Percentiles rank a stretch among this genome's conserved stretches.
phyloP scores from a whole-genome alignment of 2,797 vertebrate genomes.

The Myoxocephalus aenaeus region DNA sequence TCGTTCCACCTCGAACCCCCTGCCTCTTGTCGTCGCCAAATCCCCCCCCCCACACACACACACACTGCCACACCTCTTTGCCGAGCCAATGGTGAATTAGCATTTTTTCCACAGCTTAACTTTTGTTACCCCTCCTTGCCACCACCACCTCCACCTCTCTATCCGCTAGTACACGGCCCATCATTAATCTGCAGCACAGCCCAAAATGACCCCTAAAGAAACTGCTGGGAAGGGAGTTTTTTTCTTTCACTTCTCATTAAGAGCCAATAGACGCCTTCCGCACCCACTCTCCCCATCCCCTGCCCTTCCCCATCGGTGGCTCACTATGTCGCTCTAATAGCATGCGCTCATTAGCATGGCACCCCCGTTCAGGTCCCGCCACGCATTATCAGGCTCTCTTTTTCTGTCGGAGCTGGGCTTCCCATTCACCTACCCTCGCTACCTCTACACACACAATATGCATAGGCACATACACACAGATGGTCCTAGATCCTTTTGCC shows the following conservation, averaged over 20 bases:
- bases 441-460: constrained; percentile 9
- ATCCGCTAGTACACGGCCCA: constrained; percentile 73
- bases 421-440: constrained; percentile 48
- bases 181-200: constrained; percentile 77
- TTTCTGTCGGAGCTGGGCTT: constrained; percentile 55
- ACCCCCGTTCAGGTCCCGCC: constrained; percentile 68
- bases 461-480: neutral
- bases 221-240: constrained; percentile 76
- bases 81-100: constrained; percentile 75
- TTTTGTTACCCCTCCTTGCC: constrained; percentile 73
- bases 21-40: constrained; percentile 41
- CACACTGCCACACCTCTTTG: constrained; percentile 21
- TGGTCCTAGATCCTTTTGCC: constrained; percentile 22
- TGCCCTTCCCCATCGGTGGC: constrained; percentile 42
- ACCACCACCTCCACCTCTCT: constrained; percentile 33
- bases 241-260: constrained; percentile 80
- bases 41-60: neutral
- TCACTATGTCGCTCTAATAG: constrained; percentile 71
- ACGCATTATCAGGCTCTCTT: constrained; percentile 74
- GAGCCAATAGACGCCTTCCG: constrained; percentile 48
- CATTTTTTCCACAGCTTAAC: constrained; percentile 81
- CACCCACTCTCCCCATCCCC: constrained; percentile 6
- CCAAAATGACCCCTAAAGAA: constrained; percentile 69
- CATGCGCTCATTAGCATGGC: constrained; percentile 82
- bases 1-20: constrained; percentile 61